Evolutionary conservation across 2,888 invertebrate species (phyloP), one percentile per base, ranked within the genome.

Genomic region (Eupithecia tripunctaria): DNA sequence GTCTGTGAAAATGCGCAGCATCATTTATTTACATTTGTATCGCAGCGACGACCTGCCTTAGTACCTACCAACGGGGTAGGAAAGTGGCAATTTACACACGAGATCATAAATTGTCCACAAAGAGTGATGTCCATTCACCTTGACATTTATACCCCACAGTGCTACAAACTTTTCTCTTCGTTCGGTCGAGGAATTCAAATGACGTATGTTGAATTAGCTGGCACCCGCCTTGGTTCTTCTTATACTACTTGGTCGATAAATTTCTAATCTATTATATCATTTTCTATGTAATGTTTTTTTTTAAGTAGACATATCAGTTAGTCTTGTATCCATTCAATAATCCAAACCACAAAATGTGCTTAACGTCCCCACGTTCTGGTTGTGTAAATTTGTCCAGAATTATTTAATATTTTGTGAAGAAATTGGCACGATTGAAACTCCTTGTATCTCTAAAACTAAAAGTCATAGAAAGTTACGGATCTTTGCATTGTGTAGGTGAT

Each of bases 111-210:
- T 63, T 63, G 63, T 63, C 36, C 32, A 32, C 36, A 36, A 63
- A 63, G 63, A 63, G 63, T 63, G 21, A 63, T 63, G 63, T 63
- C 63, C 38, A 63, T 63, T 63, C 63, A 63, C 63, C 63, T 63
- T 63, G 63, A 36, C 63, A 63, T 63, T 63, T 63, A 38, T 63
- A 21, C 12, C 21, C 29, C 12, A 21, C 21, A 63, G 63, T 36
- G 63, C 38, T 8, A 8, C 62, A 2, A 5, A 62, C 32, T 62
- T 60, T 51, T 51, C 47, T 51, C n/a, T n/a, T n/a, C n/a, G n/a
- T n/a, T n/a, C n/a, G n/a, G n/a, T n/a, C 21, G 10, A 21, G 47
- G 47, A 21, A 51, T 2, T 51, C 0, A 51, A 51, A 51, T 51
- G 10, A n/a, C n/a, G 47, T 8, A 47, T 18, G 18, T 43, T 14